A percentile compares a stretch with the other conserved stretches of the same genome.
These are phyloP conservation scores for Ochotona princeps DNA, from an alignment of 2,113 vertebrate species.

Conservation along the genomic window DNA sequence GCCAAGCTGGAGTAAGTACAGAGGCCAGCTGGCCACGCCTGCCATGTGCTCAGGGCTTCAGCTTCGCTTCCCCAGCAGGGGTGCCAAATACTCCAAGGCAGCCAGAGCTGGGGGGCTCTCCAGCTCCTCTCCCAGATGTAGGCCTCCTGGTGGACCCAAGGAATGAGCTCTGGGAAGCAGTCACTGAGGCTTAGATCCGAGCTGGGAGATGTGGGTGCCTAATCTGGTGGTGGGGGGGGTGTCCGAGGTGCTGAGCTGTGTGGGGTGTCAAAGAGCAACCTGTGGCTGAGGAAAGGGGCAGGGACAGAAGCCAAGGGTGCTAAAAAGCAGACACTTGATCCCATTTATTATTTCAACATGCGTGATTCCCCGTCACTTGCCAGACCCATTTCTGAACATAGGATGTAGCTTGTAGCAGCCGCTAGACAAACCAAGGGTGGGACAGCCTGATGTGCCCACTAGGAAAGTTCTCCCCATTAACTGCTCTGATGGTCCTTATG, in stretches of 20 bases:
- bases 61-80: conserved; percentile 68
- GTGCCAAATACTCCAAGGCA: neutral
- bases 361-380: neutral
- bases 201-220: neutral
- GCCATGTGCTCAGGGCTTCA: conserved; percentile 77
- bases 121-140: neutral
- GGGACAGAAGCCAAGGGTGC: neutral
- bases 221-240: neutral
- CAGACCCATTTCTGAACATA: neutral
- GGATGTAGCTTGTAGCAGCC: conserved; percentile 31
- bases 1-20: conserved; percentile 95
- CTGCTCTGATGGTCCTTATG: neutral
- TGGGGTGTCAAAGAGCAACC: neutral
- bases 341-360: conserved; percentile 6
- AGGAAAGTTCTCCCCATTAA: neutral
- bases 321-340: neutral
- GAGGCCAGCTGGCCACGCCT: conserved; percentile 60
- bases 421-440: neutral
- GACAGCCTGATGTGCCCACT: neutral
- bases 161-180: neutral
- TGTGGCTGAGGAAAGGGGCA: neutral
- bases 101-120: conserved; percentile 11
- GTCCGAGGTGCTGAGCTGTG: neutral
- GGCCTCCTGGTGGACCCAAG: neutral
- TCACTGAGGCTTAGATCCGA: neutral